Percentiles rank a stretch among this genome's conserved stretches.
Conservation (phyloP, 2,797 vertebrate species). For the Xerus rutilus region DNA sequence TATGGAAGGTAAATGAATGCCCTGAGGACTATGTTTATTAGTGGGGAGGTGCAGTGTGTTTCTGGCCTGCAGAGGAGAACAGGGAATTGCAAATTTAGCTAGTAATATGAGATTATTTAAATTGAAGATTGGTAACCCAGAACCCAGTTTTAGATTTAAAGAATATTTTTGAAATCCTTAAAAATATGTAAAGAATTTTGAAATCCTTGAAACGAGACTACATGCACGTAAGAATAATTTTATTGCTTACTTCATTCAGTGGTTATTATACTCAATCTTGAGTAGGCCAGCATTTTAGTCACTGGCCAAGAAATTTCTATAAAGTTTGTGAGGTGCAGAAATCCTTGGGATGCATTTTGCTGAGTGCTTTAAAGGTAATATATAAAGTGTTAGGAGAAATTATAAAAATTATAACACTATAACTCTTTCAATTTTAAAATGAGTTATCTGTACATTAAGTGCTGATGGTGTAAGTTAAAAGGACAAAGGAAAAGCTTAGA, state of each 20-base stretch:
- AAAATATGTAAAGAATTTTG: background rate
- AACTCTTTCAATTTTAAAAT: constrained; percentile 59
- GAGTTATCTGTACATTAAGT: constrained; percentile 72
- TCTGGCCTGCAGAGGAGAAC: background rate
- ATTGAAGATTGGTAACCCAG: background rate
- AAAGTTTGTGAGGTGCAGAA: constrained; percentile 63
- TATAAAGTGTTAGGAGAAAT: constrained; percentile 57
- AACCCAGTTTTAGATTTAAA: background rate
- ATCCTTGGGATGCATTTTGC: constrained; percentile 57
- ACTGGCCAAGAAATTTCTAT: constrained; percentile 55
- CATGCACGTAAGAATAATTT: background rate
- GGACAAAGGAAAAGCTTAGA: constrained; percentile 43
- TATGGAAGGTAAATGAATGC: constrained; percentile 66
- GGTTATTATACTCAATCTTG: constrained; percentile 43
- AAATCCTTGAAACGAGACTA: background rate
- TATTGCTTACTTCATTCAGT: background rate
- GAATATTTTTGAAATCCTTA: background rate
- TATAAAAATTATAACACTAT: constrained; percentile 71
- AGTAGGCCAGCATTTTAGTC: background rate
- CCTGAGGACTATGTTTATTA: constrained; percentile 37
- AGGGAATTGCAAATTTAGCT: background rate
- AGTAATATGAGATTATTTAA: background rate
- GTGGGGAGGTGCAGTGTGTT: constrained; percentile 59
- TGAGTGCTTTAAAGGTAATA: constrained; percentile 59
- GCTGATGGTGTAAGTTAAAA: constrained; percentile 65